phyloP scores from a whole-genome alignment of 2,113 vertebrate genomes.

The Condylura cristata region DNA sequence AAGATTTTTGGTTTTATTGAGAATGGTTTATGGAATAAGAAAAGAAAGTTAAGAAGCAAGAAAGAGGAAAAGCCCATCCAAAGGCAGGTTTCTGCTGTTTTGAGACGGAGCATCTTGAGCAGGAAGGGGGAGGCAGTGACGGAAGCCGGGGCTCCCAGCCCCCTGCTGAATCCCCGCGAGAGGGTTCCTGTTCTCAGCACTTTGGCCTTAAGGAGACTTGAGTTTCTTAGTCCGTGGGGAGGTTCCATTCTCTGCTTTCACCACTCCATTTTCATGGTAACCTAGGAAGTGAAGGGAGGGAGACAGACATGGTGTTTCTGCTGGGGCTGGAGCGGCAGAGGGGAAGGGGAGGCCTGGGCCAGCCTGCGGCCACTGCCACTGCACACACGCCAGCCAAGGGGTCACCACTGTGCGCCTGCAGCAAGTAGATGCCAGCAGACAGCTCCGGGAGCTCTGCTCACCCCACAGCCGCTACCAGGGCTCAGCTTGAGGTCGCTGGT shows the following conservation, averaged over 20 bases:
- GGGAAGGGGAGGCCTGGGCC: not conserved
- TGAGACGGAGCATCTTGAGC: not conserved
- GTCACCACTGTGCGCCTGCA: not conserved
- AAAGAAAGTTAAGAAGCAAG: conserved; percentile 70
- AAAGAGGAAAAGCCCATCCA: conserved; percentile 67
- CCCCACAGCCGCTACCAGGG: not conserved
- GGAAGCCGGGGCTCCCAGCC: conserved; percentile 62
- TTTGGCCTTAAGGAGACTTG: conserved; percentile 91
- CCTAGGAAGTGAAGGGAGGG: conserved; percentile 80
- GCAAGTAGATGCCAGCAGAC: not conserved
- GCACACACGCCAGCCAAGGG: fast-evolving
- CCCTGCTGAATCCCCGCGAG: conserved; percentile 54
- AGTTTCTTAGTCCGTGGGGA: conserved; percentile 96
- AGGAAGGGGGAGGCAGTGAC: conserved; percentile 34
- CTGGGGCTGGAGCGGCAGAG: not conserved
- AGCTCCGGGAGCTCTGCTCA: fast-evolving
- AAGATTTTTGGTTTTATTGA: conserved; percentile 88
- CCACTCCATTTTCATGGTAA: conserved; percentile 95
- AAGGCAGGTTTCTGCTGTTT: conserved; percentile 64
- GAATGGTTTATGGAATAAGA: conserved; percentile 73
- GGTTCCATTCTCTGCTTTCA: conserved; percentile 96
- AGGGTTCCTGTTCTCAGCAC: conserved; percentile 59
- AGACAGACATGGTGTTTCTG: not conserved
- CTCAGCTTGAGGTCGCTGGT: not conserved
- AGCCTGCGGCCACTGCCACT: not conserved